Evolutionary conservation across 30 jellyfish, hydroid and myxozoan genomes (phyloP), one percentile per base, ranked within the genome.

Genomic region (Nemopilema nomurai): DNA sequence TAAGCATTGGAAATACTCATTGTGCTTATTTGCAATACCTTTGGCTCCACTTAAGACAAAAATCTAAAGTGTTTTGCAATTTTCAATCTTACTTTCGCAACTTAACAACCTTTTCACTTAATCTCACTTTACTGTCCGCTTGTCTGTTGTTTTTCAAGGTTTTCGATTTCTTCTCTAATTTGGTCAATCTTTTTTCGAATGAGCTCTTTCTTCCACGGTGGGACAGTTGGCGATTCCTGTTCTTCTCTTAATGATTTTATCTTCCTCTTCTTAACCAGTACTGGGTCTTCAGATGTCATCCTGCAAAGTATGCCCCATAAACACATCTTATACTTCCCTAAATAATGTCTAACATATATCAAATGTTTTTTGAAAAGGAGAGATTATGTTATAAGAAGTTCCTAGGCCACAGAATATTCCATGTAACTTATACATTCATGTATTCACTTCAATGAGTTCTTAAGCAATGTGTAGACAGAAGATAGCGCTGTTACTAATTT

Each of bases 251-350:
- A 80, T 0, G 29, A 25, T 50, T 76, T 71, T 1, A 83, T 72
- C 28, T 76, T 62, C 77, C 86, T 79, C 52, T 73, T 83, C n/a
- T 86, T 67, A 53, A 83, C 86, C 66, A 65, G 71, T 57, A 83
- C 53, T 26, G 92, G 92, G 81, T 83, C 92, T 19, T 83, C 92
- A 6, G 92, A 83, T 19, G 32, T 68, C 92, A 83, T 83, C 65
- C 92, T 83, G 64, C 49, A 13, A 16, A 72, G 4, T 8, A 28
- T 19, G 29, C 13, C 25, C 4, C 62, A 29, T 25, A 8, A 23
- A 26, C 57, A 23, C 18, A 8, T 51, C 20, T 51, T 16, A 13
- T 51, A 13, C 18, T 51, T 51, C 18, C 67, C 16, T 13, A 51
- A 16, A 51, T 13, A 51, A 16, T 13, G 20, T 51, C 20, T 13